phyloP scores from a whole-genome alignment of 2,888 invertebrate genomes.

The Lithophane leautieri region DNA sequence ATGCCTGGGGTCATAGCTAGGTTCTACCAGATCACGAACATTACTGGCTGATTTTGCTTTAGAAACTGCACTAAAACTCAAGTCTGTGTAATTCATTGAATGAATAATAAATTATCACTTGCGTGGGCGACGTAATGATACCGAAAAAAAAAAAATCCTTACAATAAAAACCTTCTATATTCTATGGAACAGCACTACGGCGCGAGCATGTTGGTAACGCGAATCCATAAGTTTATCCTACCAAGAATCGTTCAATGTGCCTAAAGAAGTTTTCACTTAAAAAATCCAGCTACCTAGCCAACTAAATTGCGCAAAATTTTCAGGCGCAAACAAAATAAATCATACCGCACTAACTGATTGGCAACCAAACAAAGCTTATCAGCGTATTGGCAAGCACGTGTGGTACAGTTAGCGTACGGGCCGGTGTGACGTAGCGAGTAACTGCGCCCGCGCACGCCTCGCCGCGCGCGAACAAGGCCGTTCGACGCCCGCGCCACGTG shows the following conservation, averaged over 20 bases:
- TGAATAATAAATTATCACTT: neutral
- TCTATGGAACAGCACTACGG: too few relatives aligned
- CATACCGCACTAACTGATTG: slow-evolving; percentile 4
- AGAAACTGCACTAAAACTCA: neutral
- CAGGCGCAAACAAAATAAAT: neutral
- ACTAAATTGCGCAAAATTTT: neutral
- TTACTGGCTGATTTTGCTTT: neutral
- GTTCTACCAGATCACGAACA: too few relatives aligned
- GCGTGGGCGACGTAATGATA: neutral
- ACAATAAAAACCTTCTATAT: too few relatives aligned
- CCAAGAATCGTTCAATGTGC: too few relatives aligned
- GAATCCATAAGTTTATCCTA: too few relatives aligned
- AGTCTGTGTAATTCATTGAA: neutral
- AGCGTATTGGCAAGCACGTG: slow-evolving; percentile 66
- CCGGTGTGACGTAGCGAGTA: slow-evolving; percentile 66
- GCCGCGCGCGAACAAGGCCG: slow-evolving; percentile 77
- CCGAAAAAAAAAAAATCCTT: neutral
- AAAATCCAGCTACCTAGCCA: neutral
- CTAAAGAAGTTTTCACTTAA: too few relatives aligned
- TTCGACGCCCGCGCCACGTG: slow-evolving; percentile 69
- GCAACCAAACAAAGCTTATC: slow-evolving; percentile 53
- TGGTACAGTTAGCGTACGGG: slow-evolving; percentile 73
- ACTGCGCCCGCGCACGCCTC: slow-evolving; percentile 67
- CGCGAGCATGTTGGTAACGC: too few relatives aligned
- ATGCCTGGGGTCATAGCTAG: neutral